Percentiles rank a stretch among this genome's conserved stretches.
These are phyloP conservation scores for Pandion haliaetus DNA, from an alignment of 2,113 vertebrate genomes.

Conservation along the genomic window DNA sequence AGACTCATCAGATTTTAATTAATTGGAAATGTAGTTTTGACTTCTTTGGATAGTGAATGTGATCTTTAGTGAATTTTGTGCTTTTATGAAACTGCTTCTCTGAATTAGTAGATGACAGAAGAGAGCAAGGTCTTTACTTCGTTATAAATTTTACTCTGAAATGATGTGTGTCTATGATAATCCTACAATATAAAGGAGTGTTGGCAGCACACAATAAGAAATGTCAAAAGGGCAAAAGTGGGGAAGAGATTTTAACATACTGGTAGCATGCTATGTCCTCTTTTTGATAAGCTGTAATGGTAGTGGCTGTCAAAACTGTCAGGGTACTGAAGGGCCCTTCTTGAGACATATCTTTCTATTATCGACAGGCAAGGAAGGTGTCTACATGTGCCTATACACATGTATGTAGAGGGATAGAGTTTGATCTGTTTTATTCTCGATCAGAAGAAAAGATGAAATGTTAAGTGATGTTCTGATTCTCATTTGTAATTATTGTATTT, in stretches of 20 bases:
- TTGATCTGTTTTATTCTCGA: not conserved
- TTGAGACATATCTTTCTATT: not conserved
- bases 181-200: not conserved
- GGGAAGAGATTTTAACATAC: constrained; percentile 16
- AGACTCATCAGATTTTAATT: not conserved
- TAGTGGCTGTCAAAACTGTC: constrained; percentile 59
- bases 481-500: not conserved
- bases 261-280: constrained; percentile 13
- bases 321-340: not conserved
- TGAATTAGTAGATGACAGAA: not conserved
- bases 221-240: constrained; percentile 5
- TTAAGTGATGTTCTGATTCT: not conserved
- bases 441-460: not conserved
- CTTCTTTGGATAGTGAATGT: not conserved
- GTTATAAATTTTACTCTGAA: not conserved
- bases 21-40: not conserved
- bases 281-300: constrained; percentile 56
- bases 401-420: not conserved
- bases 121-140: constrained; percentile 18
- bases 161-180: not conserved
- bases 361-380: not conserved
- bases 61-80: not conserved
- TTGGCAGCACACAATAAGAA: constrained; percentile 26
- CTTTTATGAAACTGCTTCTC: not conserved
- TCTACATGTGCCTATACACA: not conserved